Evolutionary conservation across 23 tunicate species (phyloP).

Genomic region (Halocynthia aurantium): DNA sequence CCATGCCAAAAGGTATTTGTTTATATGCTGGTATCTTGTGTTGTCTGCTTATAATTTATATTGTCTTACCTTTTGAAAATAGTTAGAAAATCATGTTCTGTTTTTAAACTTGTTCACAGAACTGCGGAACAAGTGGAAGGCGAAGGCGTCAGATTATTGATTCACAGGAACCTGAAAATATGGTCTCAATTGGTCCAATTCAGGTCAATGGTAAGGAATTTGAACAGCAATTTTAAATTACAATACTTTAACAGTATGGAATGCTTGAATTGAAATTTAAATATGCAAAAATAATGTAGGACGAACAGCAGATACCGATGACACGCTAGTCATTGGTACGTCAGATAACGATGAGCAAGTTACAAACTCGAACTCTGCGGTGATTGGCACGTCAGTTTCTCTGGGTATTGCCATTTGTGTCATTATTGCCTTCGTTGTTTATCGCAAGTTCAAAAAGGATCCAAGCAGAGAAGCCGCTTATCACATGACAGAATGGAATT

Average conservation of each 20-base stretch:
- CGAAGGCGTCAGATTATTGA: not conserved
- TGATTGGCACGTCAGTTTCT: not conserved
- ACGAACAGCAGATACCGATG: too few species aligned
- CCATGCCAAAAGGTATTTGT: constrained; percentile 4
- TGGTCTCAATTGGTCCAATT: not conserved
- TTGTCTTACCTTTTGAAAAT: too few species aligned
- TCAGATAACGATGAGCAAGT: not conserved
- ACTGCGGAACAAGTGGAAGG: not conserved
- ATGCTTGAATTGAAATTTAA: too few species aligned
- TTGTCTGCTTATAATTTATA: too few species aligned
- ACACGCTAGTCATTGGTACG: too few species aligned
- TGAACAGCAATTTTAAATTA: too few species aligned
- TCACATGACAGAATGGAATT: not conserved
- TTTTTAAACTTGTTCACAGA: not conserved
- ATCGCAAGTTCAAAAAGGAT: constrained; percentile 1
- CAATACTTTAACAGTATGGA: too few species aligned
- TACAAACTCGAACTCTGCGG: not conserved
- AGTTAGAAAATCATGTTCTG: not conserved
- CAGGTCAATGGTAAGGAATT: not conserved
- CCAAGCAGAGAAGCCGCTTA: not conserved
- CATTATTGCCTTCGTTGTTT: not conserved
- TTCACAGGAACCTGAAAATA: not conserved
- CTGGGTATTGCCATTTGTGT: not conserved
- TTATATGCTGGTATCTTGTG: not conserved
- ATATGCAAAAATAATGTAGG: too few species aligned